A percentile compares a stretch with the other conserved stretches of the same genome.
phyloP scores from a whole-genome alignment of 2,888 invertebrate species.

The Drosophila niveifrons region DNA sequence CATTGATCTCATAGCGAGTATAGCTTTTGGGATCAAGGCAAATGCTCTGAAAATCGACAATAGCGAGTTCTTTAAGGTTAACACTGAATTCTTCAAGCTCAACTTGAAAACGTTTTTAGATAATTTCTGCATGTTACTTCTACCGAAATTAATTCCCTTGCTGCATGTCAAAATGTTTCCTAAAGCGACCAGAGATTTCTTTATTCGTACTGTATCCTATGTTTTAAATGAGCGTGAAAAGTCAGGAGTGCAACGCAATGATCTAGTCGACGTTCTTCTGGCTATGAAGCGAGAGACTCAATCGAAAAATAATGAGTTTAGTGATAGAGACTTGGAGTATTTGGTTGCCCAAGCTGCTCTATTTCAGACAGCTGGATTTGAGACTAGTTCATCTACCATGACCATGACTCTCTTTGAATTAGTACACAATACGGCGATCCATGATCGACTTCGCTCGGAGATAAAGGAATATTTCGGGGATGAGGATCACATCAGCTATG shows the following conservation, averaged over 20 bases:
- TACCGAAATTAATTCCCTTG: neutral
- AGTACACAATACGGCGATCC: neutral
- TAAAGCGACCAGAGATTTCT: neutral
- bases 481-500: neutral
- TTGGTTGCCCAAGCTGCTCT: neutral
- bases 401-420: neutral
- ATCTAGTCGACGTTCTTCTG: neutral
- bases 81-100: neutral
- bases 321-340: neutral
- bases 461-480: neutral
- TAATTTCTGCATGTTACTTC: neutral
- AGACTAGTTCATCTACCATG: neutral
- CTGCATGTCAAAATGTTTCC: neutral
- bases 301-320: neutral
- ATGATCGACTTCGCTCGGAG: neutral
- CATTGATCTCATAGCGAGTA: neutral
- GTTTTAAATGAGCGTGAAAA: neutral
- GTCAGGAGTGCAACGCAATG: neutral
- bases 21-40: neutral
- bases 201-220: neutral
- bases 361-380: neutral
- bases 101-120: neutral
- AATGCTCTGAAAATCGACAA: neutral
- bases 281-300: neutral
- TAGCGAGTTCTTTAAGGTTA: neutral